These are phyloP conservation scores for Ceratosolen solmsi DNA, from an alignment of 1,140 invertebrate genomes.

Conservation along the genomic window DNA sequence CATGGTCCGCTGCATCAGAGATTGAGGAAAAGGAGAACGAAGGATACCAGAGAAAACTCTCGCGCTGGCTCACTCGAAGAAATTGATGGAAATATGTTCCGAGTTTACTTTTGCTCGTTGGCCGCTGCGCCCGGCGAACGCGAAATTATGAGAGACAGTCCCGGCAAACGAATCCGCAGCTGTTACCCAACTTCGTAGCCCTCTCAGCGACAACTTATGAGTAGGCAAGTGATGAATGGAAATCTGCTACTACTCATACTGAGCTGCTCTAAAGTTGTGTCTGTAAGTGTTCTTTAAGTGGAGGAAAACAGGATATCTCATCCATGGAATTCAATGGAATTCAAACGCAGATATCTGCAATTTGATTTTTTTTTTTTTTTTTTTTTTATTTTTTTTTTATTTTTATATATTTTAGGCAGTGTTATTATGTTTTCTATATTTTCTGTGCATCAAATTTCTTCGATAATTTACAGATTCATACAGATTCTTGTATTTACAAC, in stretches of 20 bases:
- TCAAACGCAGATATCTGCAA: too few species aligned
- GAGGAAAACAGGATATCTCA: neutral
- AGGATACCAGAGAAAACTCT: constrained; percentile 18
- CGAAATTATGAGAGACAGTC: constrained; percentile 20
- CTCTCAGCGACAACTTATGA: neutral
- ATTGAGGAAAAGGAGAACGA: neutral
- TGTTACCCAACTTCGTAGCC: constrained; percentile 2
- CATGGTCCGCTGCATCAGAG: neutral
- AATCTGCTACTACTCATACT: neutral
- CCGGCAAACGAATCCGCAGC: neutral
- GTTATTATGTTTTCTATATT: too few species aligned
- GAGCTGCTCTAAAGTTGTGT: neutral
- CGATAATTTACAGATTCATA: too few species aligned
- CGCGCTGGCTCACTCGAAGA: neutral
- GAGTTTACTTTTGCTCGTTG: constrained; percentile 1
- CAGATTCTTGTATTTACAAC: too few species aligned
- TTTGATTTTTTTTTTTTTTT: too few species aligned
- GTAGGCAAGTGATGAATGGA: neutral
- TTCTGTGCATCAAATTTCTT: too few species aligned
- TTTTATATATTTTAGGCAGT: too few species aligned
- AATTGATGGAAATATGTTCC: constrained; percentile 35
- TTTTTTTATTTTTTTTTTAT: too few species aligned
- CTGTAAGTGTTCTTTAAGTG: neutral
- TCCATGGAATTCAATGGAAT: too few species aligned
- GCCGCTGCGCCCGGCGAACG: neutral